Evolutionary conservation across 2,113 vertebrate genomes (phyloP).

Genomic region (Machaerirhynchus nigripectus): DNA sequence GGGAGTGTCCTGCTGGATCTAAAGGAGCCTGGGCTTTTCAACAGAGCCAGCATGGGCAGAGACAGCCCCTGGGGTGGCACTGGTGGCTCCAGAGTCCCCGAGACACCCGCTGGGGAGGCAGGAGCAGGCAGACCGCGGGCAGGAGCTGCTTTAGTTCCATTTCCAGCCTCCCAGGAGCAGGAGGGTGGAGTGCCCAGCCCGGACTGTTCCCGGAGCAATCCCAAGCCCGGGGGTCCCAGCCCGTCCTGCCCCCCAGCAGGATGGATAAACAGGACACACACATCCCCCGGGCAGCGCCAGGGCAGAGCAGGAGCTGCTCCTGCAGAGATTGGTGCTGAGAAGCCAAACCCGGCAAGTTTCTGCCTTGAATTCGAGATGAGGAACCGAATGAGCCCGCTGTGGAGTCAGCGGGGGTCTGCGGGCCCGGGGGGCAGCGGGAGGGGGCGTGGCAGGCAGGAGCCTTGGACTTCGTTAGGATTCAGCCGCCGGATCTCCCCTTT

Average conservation of each 20-base stretch:
- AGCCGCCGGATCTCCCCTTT: constrained; percentile 56
- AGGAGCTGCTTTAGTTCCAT: neutral
- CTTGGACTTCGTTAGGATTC: constrained; percentile 72
- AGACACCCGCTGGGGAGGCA: neutral
- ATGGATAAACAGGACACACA: neutral
- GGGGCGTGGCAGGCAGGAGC: neutral
- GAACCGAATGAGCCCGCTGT: accelerated
- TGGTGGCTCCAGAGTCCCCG: accelerated
- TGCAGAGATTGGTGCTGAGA: neutral
- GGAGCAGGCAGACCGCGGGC: neutral
- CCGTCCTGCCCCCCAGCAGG: neutral
- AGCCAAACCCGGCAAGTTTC: neutral
- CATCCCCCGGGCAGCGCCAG: neutral
- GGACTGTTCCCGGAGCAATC: neutral
- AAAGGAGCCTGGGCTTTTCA: neutral
- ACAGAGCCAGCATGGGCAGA: neutral
- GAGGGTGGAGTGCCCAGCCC: neutral
- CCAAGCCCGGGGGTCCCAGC: neutral
- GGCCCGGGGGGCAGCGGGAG: neutral
- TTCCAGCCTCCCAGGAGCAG: neutral
- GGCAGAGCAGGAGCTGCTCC: neutral
- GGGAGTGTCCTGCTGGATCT: neutral
- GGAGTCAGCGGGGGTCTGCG: neutral
- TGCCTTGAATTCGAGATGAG: accelerated
- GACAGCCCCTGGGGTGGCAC: neutral